These are phyloP conservation scores for Hemistola chrysoprasaria DNA, from an alignment of 2,888 invertebrate genomes.

Conservation along the genomic window DNA sequence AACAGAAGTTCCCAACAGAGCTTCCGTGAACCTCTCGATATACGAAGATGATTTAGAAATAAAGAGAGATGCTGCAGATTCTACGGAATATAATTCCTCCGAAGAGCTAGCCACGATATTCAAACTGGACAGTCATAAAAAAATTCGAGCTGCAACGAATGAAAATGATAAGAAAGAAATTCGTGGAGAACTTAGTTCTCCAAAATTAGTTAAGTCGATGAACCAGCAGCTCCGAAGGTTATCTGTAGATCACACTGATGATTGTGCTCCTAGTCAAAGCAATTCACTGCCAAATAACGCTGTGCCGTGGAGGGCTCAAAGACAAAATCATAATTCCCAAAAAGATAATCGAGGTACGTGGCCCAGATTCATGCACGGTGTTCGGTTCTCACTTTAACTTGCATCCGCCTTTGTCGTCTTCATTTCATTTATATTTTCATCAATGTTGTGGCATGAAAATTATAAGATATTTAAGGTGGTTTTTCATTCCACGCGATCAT, in stretches of 20 bases:
- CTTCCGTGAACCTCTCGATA: constrained; percentile 66
- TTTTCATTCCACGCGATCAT: constrained; percentile 7
- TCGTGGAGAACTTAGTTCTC: constrained; percentile 69
- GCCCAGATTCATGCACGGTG: constrained; percentile 70
- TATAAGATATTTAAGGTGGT: constrained; percentile 1
- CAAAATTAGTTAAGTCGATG: constrained; percentile 71
- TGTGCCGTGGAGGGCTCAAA: constrained; percentile 75
- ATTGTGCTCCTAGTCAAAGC: constrained; percentile 70
- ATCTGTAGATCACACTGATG: constrained; percentile 64
- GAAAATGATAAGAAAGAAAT: constrained; percentile 45
- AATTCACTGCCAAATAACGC: constrained; percentile 70
- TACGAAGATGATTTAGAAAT: constrained; percentile 70
- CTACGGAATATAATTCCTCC: constrained; percentile 84
- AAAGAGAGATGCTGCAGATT: constrained; percentile 64
- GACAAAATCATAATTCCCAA: constrained; percentile 72
- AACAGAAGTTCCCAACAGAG: constrained; percentile 52
- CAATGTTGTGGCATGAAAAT: not conserved
- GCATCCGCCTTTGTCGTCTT: constrained; percentile 56
- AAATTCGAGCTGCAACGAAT: constrained; percentile 33
- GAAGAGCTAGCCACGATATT: constrained; percentile 85
- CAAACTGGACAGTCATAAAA: constrained; percentile 60
- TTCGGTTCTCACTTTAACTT: constrained; percentile 70
- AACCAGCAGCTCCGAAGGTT: constrained; percentile 72
- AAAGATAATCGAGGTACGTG: constrained; percentile 78
- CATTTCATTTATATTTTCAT: constrained; percentile 25